Percentiles rank a stretch among this genome's conserved stretches.
phyloP scores from a whole-genome alignment of 2,113 vertebrate species.

The Hiodon tergisus region DNA sequence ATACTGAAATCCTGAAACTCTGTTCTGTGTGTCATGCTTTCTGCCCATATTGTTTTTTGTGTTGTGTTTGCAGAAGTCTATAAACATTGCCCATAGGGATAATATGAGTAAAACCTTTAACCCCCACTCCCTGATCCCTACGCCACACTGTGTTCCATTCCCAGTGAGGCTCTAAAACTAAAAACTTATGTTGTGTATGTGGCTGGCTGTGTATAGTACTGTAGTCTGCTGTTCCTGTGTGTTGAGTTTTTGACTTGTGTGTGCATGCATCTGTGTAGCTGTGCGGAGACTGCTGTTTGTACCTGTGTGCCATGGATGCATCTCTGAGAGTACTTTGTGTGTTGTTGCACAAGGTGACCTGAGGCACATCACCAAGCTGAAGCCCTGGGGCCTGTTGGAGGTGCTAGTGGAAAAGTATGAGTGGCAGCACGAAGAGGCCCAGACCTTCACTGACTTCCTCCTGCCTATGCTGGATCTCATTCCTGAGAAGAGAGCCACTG shows the following conservation, averaged over 20 bases:
- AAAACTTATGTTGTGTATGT: neutral
- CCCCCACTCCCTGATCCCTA: no score
- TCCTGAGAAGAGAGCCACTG: conserved; percentile 90
- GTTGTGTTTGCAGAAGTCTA: no score
- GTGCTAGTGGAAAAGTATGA: conserved; percentile 95
- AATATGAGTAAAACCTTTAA: no score
- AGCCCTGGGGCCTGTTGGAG: conserved; percentile 94
- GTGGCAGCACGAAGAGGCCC: conserved; percentile 85
- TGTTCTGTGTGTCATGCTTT: no score
- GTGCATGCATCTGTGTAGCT: neutral
- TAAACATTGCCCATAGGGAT: no score
- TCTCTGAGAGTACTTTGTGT: neutral
- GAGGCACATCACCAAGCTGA: conserved; percentile 97
- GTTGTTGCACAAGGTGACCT: conserved; percentile 74
- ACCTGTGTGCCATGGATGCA: neutral
- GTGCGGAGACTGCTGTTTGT: neutral
- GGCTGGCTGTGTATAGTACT: neutral
- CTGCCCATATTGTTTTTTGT: no score
- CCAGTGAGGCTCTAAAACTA: no score
- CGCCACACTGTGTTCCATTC: no score
- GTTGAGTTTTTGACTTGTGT: neutral
- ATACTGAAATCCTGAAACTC: no score
- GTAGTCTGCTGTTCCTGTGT: neutral
- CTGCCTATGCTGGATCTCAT: conserved; percentile 93
- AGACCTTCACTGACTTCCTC: conserved; percentile 88